phyloP scores from a whole-genome alignment of 92 coral and sea anemone species.

The Siderastrea radians region DNA sequence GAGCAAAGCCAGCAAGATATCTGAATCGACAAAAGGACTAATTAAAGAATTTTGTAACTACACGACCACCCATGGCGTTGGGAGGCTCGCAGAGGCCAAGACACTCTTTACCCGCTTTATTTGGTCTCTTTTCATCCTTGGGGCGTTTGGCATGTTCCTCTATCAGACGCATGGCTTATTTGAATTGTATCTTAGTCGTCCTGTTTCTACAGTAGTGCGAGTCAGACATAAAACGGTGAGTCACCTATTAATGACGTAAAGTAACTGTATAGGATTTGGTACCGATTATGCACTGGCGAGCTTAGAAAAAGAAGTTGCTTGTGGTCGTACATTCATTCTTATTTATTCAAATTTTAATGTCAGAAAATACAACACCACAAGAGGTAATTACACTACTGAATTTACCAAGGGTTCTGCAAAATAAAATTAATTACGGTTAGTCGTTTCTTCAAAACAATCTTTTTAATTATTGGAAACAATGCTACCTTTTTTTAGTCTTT shows the following conservation, averaged over 20 bases:
- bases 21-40: conserved; percentile 13
- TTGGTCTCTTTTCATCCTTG: conserved; percentile 49
- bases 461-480: no score
- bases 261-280: no score
- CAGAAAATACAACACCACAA: no score
- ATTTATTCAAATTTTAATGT: no score
- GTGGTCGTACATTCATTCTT: no score
- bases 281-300: no score
- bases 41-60: conserved; percentile 55
- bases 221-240: conserved; percentile 47
- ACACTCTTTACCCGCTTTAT: conserved; percentile 30
- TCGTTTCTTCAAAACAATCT: no score
- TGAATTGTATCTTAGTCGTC: conserved; percentile 33
- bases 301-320: no score
- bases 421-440: no score
- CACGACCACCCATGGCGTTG: conserved; percentile 74
- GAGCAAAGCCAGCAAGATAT: background rate
- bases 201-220: conserved; percentile 50
- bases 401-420: no score
- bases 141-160: conserved; percentile 48
- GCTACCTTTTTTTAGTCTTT: no score
- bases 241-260: background rate
- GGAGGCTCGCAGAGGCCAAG: conserved; percentile 56
- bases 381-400: no score
- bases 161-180: conserved; percentile 41